Base-by-base conservation (phyloP, 2,797 vertebrate species). In the Streptopelia turtur region DNA sequence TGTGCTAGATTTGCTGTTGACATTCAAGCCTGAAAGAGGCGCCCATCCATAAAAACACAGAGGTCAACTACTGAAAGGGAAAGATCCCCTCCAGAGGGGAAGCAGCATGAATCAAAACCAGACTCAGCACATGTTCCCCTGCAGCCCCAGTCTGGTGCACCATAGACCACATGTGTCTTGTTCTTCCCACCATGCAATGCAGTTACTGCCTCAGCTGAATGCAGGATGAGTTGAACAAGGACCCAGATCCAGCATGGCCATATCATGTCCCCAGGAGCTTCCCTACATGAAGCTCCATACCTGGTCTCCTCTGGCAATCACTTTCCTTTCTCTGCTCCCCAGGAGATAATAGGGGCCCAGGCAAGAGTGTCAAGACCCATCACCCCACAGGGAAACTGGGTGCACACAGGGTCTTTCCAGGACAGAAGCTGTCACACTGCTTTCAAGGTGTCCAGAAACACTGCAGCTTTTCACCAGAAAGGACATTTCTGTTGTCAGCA, bases 161-260 rank as follows among this genome's bases (percentile, higher is more conserved):
- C 56, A 45, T 28, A 75, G 74, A 25, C 60, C 39, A 22, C 0
- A 2, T 0, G 0, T 1, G 13, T 9, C 30, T 16, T 16, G 25
- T 11, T 11, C 23, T 61, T n/a, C 66, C 82, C 43, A 20, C 24
- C 8, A 5, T 2, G 8, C 27, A 63, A 6, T 2, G 16, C 47
- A 25, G 14, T 13, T 14, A 11, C 6, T 59, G 76, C 60, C 23
- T 13, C 2, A 60, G 69, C 1, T 27, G 50, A 71, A 55, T 7
- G 13, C 30, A 63, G 65, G 55, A 64, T 45, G 35, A 16, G 11
- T 2, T 65, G 16, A 65, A 43, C 21, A 47, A 56, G 56, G 41
- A 23, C 23, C 13, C 90, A 66, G 33, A 27, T 39, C 31, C 60
- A 63, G 15, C 64, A 30, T 1, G 5, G 28, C 12, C 33, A 56